Percentiles rank a stretch among this genome's conserved stretches.
phyloP scores from a whole-genome alignment of 2,113 vertebrate genomes.

The Pseudopipra pipra region DNA sequence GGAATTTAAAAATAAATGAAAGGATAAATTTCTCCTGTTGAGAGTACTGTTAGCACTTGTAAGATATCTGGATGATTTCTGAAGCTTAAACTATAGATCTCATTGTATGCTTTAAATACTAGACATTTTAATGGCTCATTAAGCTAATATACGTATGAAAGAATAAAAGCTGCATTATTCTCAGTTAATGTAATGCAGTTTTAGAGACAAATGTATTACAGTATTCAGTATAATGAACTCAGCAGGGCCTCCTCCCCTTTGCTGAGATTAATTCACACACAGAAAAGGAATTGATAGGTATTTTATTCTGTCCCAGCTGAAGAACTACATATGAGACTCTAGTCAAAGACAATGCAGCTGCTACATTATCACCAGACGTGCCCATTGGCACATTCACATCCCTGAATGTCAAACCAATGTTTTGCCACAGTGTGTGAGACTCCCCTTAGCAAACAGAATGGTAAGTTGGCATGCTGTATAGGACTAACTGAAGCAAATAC shows the following conservation, averaged over 20 bases:
- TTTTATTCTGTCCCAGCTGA: background rate
- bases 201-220: background rate
- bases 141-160: background rate
- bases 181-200: background rate
- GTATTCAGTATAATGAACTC: background rate
- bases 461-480: background rate
- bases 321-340: background rate
- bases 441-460: background rate
- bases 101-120: background rate
- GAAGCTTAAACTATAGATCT: background rate
- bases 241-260: background rate
- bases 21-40: background rate
- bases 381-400: background rate
- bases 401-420: background rate
- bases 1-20: background rate
- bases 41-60: background rate
- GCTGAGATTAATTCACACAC: background rate
- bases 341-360: background rate
- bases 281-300: background rate
- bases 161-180: constrained; percentile 5
- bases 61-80: background rate
- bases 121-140: background rate
- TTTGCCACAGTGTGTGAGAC: background rate
- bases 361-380: background rate
- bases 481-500: background rate